Conservation (phyloP, 2,888 invertebrate species). For the Pterostichus niger region DNA sequence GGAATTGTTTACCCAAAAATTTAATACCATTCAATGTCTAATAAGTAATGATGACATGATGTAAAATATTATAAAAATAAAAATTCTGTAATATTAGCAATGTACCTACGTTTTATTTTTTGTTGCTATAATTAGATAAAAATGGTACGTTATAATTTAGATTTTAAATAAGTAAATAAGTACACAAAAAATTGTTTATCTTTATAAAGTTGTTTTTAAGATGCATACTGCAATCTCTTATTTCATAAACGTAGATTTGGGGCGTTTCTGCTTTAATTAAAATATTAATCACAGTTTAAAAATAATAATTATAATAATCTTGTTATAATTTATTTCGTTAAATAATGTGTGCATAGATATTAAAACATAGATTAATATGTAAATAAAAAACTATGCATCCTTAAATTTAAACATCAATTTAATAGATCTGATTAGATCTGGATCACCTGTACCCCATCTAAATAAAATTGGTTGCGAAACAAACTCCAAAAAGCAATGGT, state of each 20-base stretch:
- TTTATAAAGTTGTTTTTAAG: conserved; percentile 23
- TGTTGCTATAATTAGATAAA: conserved; percentile 38
- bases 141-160: conserved; percentile 43
- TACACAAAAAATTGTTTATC: conserved; percentile 50
- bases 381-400: conserved; percentile 23
- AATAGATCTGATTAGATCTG: conserved; percentile 60
- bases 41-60: conserved; percentile 44
- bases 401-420: conserved; percentile 54
- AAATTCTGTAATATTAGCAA: conserved; percentile 15
- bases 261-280: conserved; percentile 38
- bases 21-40: conserved; percentile 35
- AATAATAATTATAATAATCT: conserved; percentile 51
- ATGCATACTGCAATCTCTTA: conserved; percentile 15
- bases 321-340: conserved; percentile 38
- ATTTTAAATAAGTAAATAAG: conserved; percentile 47
- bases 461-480: conserved; percentile 59
- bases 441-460: conserved; percentile 48
- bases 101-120: conserved; percentile 14
- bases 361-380: conserved; percentile 40
- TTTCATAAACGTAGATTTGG: conserved; percentile 29
- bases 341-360: conserved; percentile 34
- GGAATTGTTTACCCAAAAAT: conserved; percentile 64
- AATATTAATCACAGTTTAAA: conserved; percentile 44
- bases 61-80: conserved; percentile 22
- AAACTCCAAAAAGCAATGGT: conserved; percentile 56